Percentiles rank a stretch among this genome's conserved stretches.
phyloP scores from a whole-genome alignment of 2,113 vertebrate genomes.

The Cinclus mexicanus region DNA sequence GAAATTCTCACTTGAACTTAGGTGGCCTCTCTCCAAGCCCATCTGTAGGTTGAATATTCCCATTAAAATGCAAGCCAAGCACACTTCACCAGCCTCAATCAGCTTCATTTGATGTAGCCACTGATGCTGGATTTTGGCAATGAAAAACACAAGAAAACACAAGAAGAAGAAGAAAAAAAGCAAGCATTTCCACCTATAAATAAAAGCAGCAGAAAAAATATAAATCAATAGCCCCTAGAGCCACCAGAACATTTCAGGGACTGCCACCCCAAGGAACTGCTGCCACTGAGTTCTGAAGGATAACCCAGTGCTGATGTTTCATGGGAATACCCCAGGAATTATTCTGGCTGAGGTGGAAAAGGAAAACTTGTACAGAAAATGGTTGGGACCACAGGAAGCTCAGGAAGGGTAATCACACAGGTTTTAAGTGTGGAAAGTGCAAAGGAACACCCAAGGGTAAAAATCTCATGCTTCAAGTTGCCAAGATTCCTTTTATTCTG shows the following conservation, averaged over 20 bases:
- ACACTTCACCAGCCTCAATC: background rate
- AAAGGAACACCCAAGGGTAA: background rate
- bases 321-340: background rate
- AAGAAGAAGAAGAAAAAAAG: background rate
- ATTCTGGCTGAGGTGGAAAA: background rate
- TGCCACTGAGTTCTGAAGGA: background rate
- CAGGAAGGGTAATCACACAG: background rate
- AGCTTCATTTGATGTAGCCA: background rate
- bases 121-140: background rate
- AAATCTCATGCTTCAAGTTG: background rate
- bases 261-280: rapidly evolving
- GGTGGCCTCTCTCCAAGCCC: background rate
- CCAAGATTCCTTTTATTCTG: background rate
- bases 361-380: background rate
- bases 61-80: background rate
- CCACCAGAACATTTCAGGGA: background rate
- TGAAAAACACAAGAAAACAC: background rate
- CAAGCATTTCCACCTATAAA: background rate
- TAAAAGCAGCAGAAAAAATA: background rate
- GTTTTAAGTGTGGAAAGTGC: background rate
- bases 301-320: background rate
- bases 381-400: background rate
- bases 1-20: conserved; percentile 39
- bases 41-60: conserved; percentile 9
- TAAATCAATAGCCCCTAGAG: background rate